These are phyloP conservation scores for Iphiclides podalirius DNA, from an alignment of 2,888 invertebrate genomes.

Conservation along the genomic window DNA sequence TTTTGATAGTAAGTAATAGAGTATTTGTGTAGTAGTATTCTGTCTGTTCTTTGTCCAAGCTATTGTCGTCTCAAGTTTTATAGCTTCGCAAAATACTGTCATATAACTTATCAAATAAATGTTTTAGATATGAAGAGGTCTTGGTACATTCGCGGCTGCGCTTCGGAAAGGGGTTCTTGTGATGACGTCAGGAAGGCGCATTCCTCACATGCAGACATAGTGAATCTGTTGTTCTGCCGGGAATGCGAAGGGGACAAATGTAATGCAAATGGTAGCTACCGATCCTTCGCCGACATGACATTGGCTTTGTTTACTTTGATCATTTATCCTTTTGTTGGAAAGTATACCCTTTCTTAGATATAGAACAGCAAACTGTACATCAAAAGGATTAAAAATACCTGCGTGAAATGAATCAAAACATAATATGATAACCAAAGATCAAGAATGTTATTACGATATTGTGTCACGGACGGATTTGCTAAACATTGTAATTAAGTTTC, in stretches of 20 bases:
- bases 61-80: too few relatives aligned
- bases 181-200: constrained; percentile 48
- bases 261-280: constrained; percentile 44
- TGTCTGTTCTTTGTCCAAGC: too few relatives aligned
- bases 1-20: too few relatives aligned
- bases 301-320: constrained; percentile 46
- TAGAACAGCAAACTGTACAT: background rate
- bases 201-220: constrained; percentile 34
- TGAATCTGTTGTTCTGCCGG: constrained; percentile 43
- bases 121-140: constrained; percentile 50
- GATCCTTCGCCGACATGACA: constrained; percentile 40
- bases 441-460: background rate
- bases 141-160: constrained; percentile 58
- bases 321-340: constrained; percentile 49
- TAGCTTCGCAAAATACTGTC: too few relatives aligned
- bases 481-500: background rate
- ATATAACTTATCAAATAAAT: too few relatives aligned
- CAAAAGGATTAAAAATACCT: background rate
- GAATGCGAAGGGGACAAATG: constrained; percentile 61
- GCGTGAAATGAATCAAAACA: background rate
- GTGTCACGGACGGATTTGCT: background rate
- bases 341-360: constrained; percentile 45
- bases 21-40: too few relatives aligned
- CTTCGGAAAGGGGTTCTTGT: constrained; percentile 56
- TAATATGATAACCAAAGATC: constrained; percentile 9